Conservation (phyloP, 1,140 invertebrate species). For the Eumaeus atala region DNA sequence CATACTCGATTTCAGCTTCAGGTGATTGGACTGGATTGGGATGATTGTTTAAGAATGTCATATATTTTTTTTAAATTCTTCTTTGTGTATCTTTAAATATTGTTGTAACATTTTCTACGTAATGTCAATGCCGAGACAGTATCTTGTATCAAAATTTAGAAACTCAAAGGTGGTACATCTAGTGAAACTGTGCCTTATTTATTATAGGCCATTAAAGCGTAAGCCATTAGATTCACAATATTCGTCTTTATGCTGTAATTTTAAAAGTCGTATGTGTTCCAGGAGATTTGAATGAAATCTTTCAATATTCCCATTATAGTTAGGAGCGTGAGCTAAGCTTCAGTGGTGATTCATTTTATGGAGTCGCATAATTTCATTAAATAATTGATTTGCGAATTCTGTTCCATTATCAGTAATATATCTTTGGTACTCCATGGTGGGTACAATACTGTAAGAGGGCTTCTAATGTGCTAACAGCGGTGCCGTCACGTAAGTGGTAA, state of each 20-base stretch:
- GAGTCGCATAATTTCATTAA: slow-evolving; percentile 7
- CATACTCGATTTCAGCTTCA: slow-evolving; percentile 25
- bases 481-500: background rate
- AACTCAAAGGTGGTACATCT: slow-evolving; percentile 26
- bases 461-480: background rate
- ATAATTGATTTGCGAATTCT: background rate
- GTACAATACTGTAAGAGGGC: background rate
- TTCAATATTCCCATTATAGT: slow-evolving; percentile 25
- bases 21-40: too few species aligned
- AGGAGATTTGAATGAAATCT: slow-evolving; percentile 27
- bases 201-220: slow-evolving; percentile 28
- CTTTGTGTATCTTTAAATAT: slow-evolving; percentile 22
- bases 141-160: slow-evolving; percentile 23
- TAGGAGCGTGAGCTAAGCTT: slow-evolving; percentile 16
- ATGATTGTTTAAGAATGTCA: slow-evolving; percentile 20
- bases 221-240: slow-evolving; percentile 21
- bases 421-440: background rate
- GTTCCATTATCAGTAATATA: slow-evolving; percentile 4
- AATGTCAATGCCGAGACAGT: slow-evolving; percentile 21
- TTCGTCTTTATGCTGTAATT: slow-evolving; percentile 23
- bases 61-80: slow-evolving; percentile 27
- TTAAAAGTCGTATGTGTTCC: slow-evolving; percentile 28
- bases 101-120: slow-evolving; percentile 28
- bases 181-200: slow-evolving; percentile 27
- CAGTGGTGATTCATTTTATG: slow-evolving; percentile 25